Conservation (phyloP, 2,113 vertebrate species). For the Amphilophus citrinellus region DNA sequence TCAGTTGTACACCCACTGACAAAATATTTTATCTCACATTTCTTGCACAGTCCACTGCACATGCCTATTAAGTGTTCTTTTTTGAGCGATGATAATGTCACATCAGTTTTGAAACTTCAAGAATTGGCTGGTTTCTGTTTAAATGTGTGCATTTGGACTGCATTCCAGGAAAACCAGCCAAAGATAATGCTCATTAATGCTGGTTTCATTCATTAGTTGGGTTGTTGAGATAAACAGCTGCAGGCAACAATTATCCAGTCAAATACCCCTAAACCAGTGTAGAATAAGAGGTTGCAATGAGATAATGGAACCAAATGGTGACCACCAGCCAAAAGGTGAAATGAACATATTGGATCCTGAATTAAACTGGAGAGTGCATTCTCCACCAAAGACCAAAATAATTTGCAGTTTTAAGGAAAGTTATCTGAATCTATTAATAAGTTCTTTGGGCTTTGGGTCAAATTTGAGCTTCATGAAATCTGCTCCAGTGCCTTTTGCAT, state of each 20-base stretch:
- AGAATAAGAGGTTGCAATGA: background rate
- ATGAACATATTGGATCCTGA: background rate
- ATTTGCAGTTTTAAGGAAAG: no score
- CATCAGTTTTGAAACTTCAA: background rate
- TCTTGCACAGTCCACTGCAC: background rate
- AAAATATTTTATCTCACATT: no score
- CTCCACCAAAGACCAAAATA: no score
- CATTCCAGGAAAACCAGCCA: background rate
- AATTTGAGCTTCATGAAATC: background rate
- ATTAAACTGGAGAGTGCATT: no score
- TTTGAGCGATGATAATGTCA: background rate
- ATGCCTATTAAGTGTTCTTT: background rate
- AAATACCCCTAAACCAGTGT: background rate
- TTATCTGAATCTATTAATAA: background rate
- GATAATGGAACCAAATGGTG: background rate
- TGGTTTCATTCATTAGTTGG: background rate
- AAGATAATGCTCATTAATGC: background rate
- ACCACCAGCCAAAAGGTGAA: background rate
- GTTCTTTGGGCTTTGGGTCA: background rate
- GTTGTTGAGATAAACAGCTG: background rate
- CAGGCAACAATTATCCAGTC: background rate
- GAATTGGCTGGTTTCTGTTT: background rate
- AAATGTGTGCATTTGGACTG: background rate
- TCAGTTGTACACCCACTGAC: background rate
- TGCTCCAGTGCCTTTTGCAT: background rate